Percentiles rank a stretch among this genome's conserved stretches.
phyloP scores from a whole-genome alignment of 2,888 invertebrate genomes.

The Terebella lapidaria region DNA sequence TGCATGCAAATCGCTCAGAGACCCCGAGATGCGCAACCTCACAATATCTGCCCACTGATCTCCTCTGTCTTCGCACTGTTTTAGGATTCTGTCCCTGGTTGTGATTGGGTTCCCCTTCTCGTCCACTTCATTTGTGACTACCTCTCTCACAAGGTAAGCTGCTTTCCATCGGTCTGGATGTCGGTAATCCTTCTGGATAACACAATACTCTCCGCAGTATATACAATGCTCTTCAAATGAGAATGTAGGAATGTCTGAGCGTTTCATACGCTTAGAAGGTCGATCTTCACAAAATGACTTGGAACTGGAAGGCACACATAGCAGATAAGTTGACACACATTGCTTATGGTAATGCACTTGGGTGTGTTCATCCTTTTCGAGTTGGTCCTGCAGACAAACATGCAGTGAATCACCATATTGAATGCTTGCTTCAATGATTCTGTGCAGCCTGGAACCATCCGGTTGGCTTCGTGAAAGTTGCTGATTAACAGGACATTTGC shows the following conservation, averaged over 20 bases:
- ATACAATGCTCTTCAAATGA: background rate
- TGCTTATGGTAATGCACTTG: background rate
- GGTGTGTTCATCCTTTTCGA: background rate
- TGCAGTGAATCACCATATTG: background rate
- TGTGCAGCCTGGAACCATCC: constrained; percentile 1
- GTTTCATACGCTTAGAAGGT: background rate
- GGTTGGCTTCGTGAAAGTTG: constrained; percentile 1
- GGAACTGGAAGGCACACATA: background rate
- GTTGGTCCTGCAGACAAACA: background rate
- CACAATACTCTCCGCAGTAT: background rate
- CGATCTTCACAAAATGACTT: background rate
- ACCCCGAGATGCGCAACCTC: background rate
- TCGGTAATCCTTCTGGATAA: background rate
- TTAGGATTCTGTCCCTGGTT: background rate
- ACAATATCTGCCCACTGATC: constrained; percentile 1
- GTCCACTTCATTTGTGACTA: background rate
- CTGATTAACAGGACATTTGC: background rate
- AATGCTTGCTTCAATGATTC: constrained; percentile 2
- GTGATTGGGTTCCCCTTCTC: background rate
- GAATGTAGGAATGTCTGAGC: background rate
- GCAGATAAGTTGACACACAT: background rate
- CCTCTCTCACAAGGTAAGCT: constrained; percentile 1
- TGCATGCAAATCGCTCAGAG: background rate
- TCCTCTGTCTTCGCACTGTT: background rate
- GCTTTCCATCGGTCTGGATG: background rate